Evolutionary conservation across 2,113 vertebrate species (phyloP), one percentile per base, ranked within the genome.

Genomic region (Atlantisia rogersi): DNA sequence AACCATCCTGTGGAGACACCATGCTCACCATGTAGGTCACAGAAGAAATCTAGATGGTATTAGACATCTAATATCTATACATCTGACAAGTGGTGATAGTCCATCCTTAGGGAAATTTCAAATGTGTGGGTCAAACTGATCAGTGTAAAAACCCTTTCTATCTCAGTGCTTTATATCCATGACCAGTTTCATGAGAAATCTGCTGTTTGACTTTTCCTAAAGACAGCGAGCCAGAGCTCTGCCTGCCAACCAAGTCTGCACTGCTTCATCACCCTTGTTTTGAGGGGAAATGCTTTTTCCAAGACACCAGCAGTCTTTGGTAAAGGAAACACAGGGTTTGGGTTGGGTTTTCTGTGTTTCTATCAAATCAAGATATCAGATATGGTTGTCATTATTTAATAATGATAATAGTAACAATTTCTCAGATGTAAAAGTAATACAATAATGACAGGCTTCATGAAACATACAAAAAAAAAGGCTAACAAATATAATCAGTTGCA

Each of bases 401-500:
- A 96, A 95, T 22, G 10, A 92, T 95, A 96, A 95, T 94, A 82
- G 62, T 82, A 92, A 95, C 86, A 91, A 96, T 97, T 96, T 96
- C 93, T 87, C 82, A 95, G 77, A 96, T 94, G 91, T 96, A 95
- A 82, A 96, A 96, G 62, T 96, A 97, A 97, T 92, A 89, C 74
- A 95, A 73, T 96, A 97, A 97, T 97, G 83, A 95, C 65, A 95
- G 95, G 91, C 42, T 95, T 95, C 40, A 24, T 1, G n/a, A 77
- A 92, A 76, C 67, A 44, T 31, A 58, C 52, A 22, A 35, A 96
- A 94, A 92, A 94, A 92, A 94, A 91, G 69, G 53, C 91, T 95
- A 97, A 95, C 89, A 95, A 95, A 95, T 94, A 84, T 97, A 97
- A 97, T 95, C 89, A 92, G 74, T 95, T 96, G 81, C 95, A 97